Base-by-base conservation (phyloP, 2,113 vertebrate species). In the Muntiacus reevesi region DNA sequence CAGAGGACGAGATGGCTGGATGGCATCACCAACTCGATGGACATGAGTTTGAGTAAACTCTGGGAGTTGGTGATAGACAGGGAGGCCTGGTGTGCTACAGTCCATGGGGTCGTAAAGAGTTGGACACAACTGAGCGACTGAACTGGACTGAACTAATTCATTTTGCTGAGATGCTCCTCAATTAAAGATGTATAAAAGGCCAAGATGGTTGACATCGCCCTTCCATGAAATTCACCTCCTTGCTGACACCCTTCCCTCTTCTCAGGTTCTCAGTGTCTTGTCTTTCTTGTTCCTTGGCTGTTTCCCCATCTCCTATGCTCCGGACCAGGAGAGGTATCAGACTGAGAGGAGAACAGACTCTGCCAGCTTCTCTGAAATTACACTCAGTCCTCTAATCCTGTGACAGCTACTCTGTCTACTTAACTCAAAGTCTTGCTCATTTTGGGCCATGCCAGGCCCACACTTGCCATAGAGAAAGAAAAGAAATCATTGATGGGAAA, bases 281-380 rank as follows among this genome's bases (percentile, higher is more conserved):
- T 14, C 30, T 19, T 59, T 64, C 21, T 94, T 64, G 21, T 40
- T 40, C 33, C 16, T 33, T 52, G 86, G 14, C 9, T 50, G 6
- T 9, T 3, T 3, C 8, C 0, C 43, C 5, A 0, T 16, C 45
- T 3, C 25, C 33, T 50, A 57, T 36, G 36, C 33, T 54, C 16
- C 9, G 50, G 14, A 30, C 25, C 13, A 55, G 6, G 5, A 78
- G 28, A 33, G 43, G 33, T 28, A 1, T 28, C 57, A 17, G 13
- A 25, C 2, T 13, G 2, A 1, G n/a, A 79, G 15, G 43, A 82
- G 5, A 36, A 64, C 1, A 10, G 10, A 52, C 3, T 15, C 13
- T 2, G 30, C 40, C 47, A 36, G n/a, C n/a, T 43, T 85, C 78
- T 86, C 40, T 89, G 54, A 76, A 94, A 50, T 19, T 30, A 79